These are phyloP conservation scores for Caenorhabditis sp. DNA, from an alignment of 2,888 invertebrate species.

Conservation along the genomic window DNA sequence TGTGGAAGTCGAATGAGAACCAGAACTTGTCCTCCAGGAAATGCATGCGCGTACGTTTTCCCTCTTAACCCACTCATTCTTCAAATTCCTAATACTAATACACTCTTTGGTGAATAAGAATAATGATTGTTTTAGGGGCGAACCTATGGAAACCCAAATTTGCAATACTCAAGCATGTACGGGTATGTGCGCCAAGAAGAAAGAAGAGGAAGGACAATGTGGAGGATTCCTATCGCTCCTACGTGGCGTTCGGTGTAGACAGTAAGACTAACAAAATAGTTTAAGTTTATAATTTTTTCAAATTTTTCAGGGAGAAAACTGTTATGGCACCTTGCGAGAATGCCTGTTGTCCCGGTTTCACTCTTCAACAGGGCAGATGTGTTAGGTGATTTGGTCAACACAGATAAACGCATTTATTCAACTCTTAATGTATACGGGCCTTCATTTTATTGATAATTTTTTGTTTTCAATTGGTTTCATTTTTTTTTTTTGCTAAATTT, in stretches of 20 bases:
- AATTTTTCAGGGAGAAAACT: constrained; percentile 63
- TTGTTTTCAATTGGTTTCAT: not conserved
- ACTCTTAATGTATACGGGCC: constrained; percentile 31
- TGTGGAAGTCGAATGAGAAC: constrained; percentile 66
- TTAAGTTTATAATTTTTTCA: not conserved
- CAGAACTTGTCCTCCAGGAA: constrained; percentile 60
- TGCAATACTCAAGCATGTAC: constrained; percentile 68
- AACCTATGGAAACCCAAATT: constrained; percentile 63
- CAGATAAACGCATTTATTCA: constrained; percentile 16
- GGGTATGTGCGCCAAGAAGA: constrained; percentile 64
- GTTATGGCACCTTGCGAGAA: constrained; percentile 65
- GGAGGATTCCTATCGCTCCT: constrained; percentile 67
- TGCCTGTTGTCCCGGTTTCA: constrained; percentile 68
- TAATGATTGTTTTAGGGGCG: constrained; percentile 59
- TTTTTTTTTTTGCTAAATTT: not conserved
- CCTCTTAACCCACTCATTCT: not conserved
- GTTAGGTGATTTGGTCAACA: constrained; percentile 36
- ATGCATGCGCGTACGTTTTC: constrained; percentile 61
- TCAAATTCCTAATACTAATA: not conserved
- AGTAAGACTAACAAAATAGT: constrained; percentile 39
- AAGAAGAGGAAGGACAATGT: constrained; percentile 62
- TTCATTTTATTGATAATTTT: not conserved
- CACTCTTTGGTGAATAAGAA: not conserved
- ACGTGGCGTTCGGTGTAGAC: constrained; percentile 58
- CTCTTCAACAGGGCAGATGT: constrained; percentile 58